Base-by-base conservation (phyloP, 2,888 invertebrate species). In the Eretmocerus hayati region DNA sequence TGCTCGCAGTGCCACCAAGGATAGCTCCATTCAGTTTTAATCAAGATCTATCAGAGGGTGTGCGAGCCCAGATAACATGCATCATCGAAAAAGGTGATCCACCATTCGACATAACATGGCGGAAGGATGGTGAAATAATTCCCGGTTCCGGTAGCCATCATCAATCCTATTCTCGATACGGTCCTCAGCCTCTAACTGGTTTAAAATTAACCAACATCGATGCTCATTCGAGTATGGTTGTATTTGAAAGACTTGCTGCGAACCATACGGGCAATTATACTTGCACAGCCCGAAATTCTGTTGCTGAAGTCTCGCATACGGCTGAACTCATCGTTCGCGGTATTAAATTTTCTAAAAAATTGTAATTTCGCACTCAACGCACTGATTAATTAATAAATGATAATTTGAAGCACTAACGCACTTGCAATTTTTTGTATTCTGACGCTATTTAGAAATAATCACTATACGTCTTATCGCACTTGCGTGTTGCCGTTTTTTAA, bases 71-170 rank as follows among this genome's bases (percentile, higher is more conserved):
- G 52, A 90, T 92, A 67, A 85, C 90, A 58, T 92, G 91, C 71
- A 87, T 90, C 74, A 88, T 91, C 68, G 80, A 90, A 67, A 90
- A 91, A 74, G 92, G 94, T 19, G 93, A 94, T 75, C 80, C 90
- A 61, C 94, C 94, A 40, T 85, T 94, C 60, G 85, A 85, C 58
- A 90, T 94, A 74, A 81, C 85, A 45, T 95, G 93, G 93, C 88
- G 89, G 66, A 85, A 91, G 72, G 88, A 93, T 69, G 88, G 85
- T 39, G 85, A 85, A 65, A 79, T 84, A 5, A 81, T 90, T 59
- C 78, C 81, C 56, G 57, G 57, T 13, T 39, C 53, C 43, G 48
- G 55, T 47, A 38, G 32, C n/a, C 26, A 23, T 16, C 22, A 23
- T 9, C 32, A 36, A 3, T 37, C 26, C 21, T 55, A 50, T 48